Conservation (phyloP, 2,888 invertebrate genomes). For the Lasioglossum figueresi region DNA sequence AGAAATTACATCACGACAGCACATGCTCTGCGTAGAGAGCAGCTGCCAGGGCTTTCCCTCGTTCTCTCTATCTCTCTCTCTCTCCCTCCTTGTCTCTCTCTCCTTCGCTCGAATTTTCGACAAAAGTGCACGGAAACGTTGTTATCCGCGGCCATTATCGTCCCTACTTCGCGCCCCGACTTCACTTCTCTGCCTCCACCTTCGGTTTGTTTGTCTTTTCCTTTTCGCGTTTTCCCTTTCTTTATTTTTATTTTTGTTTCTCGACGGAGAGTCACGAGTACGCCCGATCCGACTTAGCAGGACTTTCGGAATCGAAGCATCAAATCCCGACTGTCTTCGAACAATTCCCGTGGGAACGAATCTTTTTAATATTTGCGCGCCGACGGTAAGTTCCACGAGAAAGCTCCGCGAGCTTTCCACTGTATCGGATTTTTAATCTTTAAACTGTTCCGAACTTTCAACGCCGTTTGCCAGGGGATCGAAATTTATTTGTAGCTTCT, state of each 20-base stretch:
- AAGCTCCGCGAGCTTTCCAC: not conserved
- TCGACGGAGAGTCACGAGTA: not conserved
- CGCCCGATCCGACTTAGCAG: not conserved
- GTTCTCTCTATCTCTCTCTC: not conserved
- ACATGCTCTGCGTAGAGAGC: conserved; percentile 29
- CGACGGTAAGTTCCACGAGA: not conserved
- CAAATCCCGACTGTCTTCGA: not conserved
- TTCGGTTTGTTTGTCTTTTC: not conserved
- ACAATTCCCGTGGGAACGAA: not conserved
- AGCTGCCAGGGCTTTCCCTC: conserved; percentile 16
- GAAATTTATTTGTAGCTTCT: not conserved
- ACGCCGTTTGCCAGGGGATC: not conserved
- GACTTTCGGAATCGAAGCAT: not conserved
- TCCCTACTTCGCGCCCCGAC: conserved; percentile 1
- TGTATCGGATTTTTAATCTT: not conserved
- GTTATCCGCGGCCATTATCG: conserved; percentile 39
- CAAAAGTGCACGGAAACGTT: conserved; percentile 43
- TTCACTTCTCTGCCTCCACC: conserved; percentile 2
- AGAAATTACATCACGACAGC: conserved; percentile 42
- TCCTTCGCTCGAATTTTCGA: conserved; percentile 10
- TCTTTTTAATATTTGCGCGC: not conserved
- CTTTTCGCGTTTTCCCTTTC: not conserved
- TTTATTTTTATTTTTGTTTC: not conserved
- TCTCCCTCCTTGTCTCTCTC: not conserved
- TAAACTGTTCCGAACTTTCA: not conserved